A percentile compares a stretch with the other conserved stretches of the same genome.
Conservation (phyloP, 1,140 invertebrate species). For the Cydia amplana region DNA sequence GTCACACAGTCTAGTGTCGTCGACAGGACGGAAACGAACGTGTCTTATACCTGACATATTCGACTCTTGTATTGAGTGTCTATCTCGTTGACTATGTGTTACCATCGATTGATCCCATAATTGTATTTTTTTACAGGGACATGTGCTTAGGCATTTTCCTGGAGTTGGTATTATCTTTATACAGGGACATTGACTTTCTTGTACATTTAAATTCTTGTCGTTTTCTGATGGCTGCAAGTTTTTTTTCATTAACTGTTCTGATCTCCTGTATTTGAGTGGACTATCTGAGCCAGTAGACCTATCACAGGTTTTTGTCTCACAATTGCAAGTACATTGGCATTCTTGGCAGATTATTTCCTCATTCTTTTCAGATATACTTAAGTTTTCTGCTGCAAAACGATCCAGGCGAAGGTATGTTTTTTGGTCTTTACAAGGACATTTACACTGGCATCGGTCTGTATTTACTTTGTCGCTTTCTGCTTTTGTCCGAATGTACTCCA, state of each 20-base stretch:
- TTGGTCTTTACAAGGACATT: background rate
- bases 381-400: background rate
- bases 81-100: background rate
- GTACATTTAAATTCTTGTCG: background rate
- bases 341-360: background rate
- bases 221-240: background rate
- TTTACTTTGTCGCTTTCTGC: background rate
- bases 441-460: background rate
- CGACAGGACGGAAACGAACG: background rate
- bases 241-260: background rate
- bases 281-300: background rate
- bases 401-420: no score
- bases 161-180: background rate
- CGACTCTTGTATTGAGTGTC: background rate
- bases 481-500: background rate
- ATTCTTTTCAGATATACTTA: background rate
- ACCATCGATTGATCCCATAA: background rate
- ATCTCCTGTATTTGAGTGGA: background rate
- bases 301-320: background rate
- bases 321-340: background rate
- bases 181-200: background rate
- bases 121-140: background rate
- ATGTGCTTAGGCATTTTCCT: background rate
- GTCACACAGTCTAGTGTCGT: constrained; percentile 8
- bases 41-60: background rate